Base-by-base conservation (phyloP, 1,140 invertebrate species). In the Lordiphosa clarofinis region DNA sequence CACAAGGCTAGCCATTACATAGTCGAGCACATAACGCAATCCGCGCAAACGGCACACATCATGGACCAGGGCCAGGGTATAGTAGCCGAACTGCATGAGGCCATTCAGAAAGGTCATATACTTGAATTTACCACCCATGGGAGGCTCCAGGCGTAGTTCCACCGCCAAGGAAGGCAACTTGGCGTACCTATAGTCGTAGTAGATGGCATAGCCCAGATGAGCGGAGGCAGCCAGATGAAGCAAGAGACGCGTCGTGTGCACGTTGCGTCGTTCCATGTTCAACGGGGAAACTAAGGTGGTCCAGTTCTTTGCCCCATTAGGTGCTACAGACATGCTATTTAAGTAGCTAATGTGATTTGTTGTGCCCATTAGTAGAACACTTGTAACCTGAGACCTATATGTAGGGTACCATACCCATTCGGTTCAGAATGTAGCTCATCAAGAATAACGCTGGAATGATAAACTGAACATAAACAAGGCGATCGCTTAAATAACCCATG, bases 91-190 rank as follows among this genome's bases (percentile, higher is more conserved):
- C 90, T 95, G 94, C 24, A 94, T 61, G 66, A 95, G 94, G 81
- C 92, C 94, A 90, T 94, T 90, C 91, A 94, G 93, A 73, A 94
- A 95, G 10, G 95, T 96, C 43, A 97, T 91, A 89, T 94, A 97
- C 90, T 96, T 96, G 56, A 96, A 93, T 90, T 96, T 96, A 61
- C 94, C 94, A 42, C 93, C 94, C 74, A 89, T 90, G 9, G 56
- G 56, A 3, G 62, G 68, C 57, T 48, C 88, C 76, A 46, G 73
- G 86, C 43, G 10, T 91, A 90, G 56, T 90, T 89, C 59, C 89
- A 44, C 87, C 9, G 62, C 52, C 13, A 94, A 92, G n/a, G 93
- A 87, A 36, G 91, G 89, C 15, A 94, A 92, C 78, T 92, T 91
- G 38, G 81, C 90, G 71, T 91, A 93, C 31, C 73, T 90, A 78